Evolutionary conservation across 2,797 vertebrate genomes (phyloP).

Genomic region (Catamblyrhynchus diadema): DNA sequence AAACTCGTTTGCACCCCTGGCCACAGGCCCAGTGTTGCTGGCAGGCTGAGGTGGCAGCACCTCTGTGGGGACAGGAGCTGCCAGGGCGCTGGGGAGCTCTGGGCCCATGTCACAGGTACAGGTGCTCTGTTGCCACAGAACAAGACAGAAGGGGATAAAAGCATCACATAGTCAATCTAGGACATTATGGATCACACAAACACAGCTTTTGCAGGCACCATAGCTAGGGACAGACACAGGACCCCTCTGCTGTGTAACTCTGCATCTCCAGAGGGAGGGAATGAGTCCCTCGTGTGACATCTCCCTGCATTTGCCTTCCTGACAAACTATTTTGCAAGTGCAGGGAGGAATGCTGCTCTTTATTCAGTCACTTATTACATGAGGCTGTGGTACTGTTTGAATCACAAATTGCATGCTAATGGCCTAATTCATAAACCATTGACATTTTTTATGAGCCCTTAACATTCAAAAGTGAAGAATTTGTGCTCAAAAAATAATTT

Average conservation of each 20-base stretch:
- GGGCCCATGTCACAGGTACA: not conserved
- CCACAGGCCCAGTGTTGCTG: not conserved
- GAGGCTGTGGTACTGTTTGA: constrained; percentile 68
- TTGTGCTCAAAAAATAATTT: constrained; percentile 81
- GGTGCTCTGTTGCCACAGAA: too few relatives aligned
- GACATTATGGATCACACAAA: not conserved
- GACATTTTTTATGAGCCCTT: constrained; percentile 81
- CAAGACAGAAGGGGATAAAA: too few relatives aligned
- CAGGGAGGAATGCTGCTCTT: constrained; percentile 58
- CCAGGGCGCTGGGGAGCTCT: not conserved
- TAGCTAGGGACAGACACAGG: not conserved
- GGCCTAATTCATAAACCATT: constrained; percentile 81
- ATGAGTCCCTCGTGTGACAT: constrained; percentile 5
- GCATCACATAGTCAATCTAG: too few relatives aligned
- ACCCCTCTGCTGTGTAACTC: not conserved
- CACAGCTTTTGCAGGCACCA: not conserved
- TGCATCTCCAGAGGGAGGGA: not conserved
- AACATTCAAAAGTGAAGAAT: constrained; percentile 82
- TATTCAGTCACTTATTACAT: constrained; percentile 68
- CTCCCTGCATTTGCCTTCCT: constrained; percentile 15
- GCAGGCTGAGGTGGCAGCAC: not conserved
- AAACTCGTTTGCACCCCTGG: not conserved
- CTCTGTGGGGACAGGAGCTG: not conserved
- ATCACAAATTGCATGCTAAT: constrained; percentile 81
- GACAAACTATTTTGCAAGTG: constrained; percentile 63